phyloP scores from a whole-genome alignment of 2,113 vertebrate genomes.

The Myrmophylax atrothorax region DNA sequence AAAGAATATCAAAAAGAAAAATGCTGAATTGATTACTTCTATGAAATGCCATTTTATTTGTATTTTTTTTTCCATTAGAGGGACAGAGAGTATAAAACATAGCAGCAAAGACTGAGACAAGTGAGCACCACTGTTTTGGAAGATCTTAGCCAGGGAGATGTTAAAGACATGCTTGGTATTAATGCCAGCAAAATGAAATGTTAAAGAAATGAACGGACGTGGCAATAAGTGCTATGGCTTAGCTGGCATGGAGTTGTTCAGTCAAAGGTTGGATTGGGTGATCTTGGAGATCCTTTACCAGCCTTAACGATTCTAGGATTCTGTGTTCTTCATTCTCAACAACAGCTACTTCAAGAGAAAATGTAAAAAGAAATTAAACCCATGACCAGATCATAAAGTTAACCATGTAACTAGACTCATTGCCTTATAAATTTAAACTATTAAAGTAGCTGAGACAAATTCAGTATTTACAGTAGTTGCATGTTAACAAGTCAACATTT shows the following conservation, averaged over 20 bases:
- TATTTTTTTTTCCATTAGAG: neutral
- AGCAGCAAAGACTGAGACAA: neutral
- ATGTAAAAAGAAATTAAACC: neutral
- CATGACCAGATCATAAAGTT: neutral
- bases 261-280: neutral
- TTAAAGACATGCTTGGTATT: too few relatives aligned
- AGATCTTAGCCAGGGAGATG: neutral
- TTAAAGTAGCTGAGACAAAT: neutral
- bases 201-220: neutral
- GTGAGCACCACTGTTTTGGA: neutral
- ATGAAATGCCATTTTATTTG: neutral
- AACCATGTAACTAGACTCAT: neutral
- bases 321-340: neutral
- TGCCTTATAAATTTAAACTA: neutral
- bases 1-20: neutral
- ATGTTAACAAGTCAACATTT: slow-evolving; percentile 1
- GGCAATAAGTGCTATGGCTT: neutral
- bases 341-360: neutral
- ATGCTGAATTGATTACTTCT: neutral
- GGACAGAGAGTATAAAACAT: neutral
- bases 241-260: neutral
- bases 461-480: neutral
- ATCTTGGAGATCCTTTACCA: neutral
- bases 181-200: too few relatives aligned
- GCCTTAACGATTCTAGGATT: too few relatives aligned